Evolutionary conservation across 2,113 vertebrate species (phyloP), one percentile per base, ranked within the genome.

Genomic region (Procapra przewalskii): DNA sequence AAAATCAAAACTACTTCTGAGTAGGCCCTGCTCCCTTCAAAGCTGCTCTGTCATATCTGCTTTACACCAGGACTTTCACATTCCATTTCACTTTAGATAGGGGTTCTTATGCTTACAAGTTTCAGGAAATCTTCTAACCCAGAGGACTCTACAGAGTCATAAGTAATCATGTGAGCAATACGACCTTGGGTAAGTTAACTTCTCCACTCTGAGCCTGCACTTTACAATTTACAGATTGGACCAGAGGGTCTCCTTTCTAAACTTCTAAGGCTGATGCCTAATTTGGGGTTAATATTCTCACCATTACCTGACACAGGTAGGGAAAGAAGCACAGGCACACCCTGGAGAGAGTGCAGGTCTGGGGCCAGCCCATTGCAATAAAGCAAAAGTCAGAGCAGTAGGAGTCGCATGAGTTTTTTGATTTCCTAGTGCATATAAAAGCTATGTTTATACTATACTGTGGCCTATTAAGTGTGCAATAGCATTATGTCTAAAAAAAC

Each of bases 31-130:
- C 33, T 45, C 83, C 81, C 80, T 31, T 31, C 83, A 83, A 50
- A 90, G 82, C 83, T 96, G 89, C 36, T 93, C 79, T 57, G 31
- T 29, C 23, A 3, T 15, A 60, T 71, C 50, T 59, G 36, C 43
- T 64, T 25, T 85, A 88, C 8, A 64, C 17, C 15, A 62, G 57
- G 10, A 50, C 79, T 96, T 97, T 95, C 45, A 81, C 52, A 75
- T 90, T 94, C 88, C 71, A 83, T 90, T 91, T 97, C 96, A 81
- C 80, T 97, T 94, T 92, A 90, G 90, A 57, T 60, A 90, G 45
- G 19, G 45, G 29, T 54, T 96, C 95, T 60, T 94, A 80, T n/a
- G 33, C 67, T 96, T 92, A 31, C 21, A 88, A n/a, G 33, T 88
- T 96, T 94, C 59, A 92, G 81, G 90, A 82, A 94, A 94, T 79